Percentiles rank a stretch among this genome's conserved stretches.
phyloP scores from a whole-genome alignment of 2,113 vertebrate species.

The Vidua macroura region DNA sequence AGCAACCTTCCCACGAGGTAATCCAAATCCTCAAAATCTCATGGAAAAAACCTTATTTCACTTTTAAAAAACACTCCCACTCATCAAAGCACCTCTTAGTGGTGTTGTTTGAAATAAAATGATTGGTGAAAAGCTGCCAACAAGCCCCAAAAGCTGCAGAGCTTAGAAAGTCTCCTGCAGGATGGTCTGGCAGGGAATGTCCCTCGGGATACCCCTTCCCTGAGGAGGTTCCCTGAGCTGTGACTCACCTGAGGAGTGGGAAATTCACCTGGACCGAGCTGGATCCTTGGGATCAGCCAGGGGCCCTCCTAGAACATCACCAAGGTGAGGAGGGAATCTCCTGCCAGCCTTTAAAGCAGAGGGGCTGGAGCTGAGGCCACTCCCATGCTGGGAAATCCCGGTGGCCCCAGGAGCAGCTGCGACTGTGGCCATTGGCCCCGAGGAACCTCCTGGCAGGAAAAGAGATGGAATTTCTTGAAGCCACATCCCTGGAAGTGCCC shows the following conservation, averaged over 20 bases:
- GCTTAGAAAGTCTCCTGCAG: neutral
- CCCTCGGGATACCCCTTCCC: neutral
- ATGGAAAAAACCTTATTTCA: neutral
- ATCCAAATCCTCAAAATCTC: neutral
- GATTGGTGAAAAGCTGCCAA: neutral
- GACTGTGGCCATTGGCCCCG: neutral
- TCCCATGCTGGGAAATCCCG: neutral
- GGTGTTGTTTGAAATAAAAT: neutral
- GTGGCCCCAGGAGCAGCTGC: neutral
- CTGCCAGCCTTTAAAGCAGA: neutral
- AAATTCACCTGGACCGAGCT: rapidly evolving
- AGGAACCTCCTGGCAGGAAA: neutral
- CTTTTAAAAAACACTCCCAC: neutral
- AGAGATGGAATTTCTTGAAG: neutral
- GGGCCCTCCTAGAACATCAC: neutral
- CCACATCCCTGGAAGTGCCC: neutral
- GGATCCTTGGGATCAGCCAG: neutral
- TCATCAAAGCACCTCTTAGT: neutral
- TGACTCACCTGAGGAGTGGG: rapidly evolving
- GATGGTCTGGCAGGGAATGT: neutral
- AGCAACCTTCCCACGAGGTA: neutral
- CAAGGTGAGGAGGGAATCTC: neutral
- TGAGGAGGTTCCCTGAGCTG: neutral
- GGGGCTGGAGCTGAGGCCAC: neutral
- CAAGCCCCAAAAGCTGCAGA: neutral